Percentiles rank a stretch among this genome's conserved stretches.
Conservation (phyloP, 1,140 invertebrate species). For the Saccostrea cuccullata region DNA sequence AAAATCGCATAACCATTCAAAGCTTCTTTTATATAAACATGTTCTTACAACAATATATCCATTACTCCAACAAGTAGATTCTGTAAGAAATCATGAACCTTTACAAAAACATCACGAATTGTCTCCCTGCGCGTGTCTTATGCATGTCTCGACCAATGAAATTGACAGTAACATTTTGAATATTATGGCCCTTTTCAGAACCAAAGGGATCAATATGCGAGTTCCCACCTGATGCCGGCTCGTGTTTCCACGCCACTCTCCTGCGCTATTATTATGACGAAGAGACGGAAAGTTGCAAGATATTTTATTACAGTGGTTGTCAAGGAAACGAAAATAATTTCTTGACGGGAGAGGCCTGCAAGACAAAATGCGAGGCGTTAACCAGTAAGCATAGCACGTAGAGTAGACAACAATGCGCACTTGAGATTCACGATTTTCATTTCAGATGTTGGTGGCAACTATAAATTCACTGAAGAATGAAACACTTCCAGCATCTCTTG, state of each 20-base stretch:
- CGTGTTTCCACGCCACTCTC: neutral
- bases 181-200: neutral
- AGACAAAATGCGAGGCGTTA: slow-evolving; percentile 29
- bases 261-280: slow-evolving; percentile 28
- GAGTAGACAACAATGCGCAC: neutral
- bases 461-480: neutral
- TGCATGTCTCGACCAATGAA: neutral
- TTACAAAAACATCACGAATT: neutral
- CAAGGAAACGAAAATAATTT: slow-evolving; percentile 47
- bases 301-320: slow-evolving; percentile 39
- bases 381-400: slow-evolving; percentile 11
- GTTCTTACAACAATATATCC: no score
- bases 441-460: neutral
- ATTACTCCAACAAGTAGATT: neutral
- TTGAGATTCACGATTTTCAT: neutral
- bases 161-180: neutral
- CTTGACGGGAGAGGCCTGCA: slow-evolving; percentile 12
- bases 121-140: neutral
- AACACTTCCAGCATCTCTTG: no score
- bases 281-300: slow-evolving; percentile 27
- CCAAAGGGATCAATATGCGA: neutral
- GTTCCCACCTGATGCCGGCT: neutral
- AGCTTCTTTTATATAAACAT: no score
- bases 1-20: no score
- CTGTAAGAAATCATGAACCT: neutral